A percentile compares a stretch with the other conserved stretches of the same genome.
These are phyloP conservation scores for Myotis daubentonii DNA, from an alignment of 2,797 vertebrate genomes.

Conservation along the genomic window DNA sequence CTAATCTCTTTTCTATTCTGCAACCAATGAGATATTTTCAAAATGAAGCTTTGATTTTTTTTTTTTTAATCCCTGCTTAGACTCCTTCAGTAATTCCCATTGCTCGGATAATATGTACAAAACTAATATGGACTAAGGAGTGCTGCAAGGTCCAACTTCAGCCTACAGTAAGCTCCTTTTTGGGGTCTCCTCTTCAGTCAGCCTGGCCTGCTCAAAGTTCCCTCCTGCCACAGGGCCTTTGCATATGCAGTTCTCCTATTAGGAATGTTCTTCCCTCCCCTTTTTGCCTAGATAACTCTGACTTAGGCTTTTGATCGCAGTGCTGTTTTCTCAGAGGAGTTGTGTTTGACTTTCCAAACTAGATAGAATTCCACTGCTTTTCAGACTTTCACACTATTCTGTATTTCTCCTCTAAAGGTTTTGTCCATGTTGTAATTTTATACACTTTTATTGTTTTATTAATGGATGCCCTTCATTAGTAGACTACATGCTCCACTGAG, in stretches of 20 bases:
- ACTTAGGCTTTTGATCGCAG: neutral
- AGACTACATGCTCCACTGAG: neutral
- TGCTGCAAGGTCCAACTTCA: neutral
- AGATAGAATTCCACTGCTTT: neutral
- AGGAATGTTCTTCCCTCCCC: neutral
- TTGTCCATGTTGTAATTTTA: neutral
- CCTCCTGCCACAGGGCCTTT: neutral
- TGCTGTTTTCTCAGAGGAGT: neutral
- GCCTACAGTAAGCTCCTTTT: neutral
- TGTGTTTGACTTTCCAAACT: neutral
- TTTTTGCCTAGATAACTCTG: neutral
- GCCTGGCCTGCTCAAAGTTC: neutral
- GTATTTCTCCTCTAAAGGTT: neutral
- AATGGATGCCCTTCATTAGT: neutral
- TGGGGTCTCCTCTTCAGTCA: neutral
- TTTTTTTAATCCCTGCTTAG: neutral
- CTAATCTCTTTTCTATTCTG: neutral
- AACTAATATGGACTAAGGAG: neutral
- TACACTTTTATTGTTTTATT: slow-evolving; percentile 25
- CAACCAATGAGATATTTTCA: neutral
- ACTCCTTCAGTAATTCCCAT: neutral
- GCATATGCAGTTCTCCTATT: neutral
- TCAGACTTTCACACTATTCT: neutral
- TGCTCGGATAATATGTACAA: neutral
- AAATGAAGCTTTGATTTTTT: neutral